Evolutionary conservation across 2,888 invertebrate species (phyloP).

Genomic region (Catocala nupta): DNA sequence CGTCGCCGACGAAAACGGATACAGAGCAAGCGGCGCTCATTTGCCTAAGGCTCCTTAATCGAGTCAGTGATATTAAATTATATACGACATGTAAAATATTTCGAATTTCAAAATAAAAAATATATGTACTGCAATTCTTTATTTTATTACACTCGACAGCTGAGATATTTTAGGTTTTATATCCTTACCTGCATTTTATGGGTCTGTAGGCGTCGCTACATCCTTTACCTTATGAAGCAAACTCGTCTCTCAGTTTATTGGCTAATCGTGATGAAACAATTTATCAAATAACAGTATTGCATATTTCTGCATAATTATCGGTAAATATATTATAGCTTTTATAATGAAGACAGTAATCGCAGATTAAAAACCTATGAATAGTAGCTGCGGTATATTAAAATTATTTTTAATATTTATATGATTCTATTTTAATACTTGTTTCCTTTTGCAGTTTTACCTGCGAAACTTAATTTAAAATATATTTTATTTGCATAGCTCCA

Average conservation of each 20-base stretch:
- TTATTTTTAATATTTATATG: background rate
- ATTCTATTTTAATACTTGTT: too few relatives aligned
- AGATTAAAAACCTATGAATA: background rate
- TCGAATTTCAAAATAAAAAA: constrained; percentile 36
- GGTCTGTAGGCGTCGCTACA: constrained; percentile 34
- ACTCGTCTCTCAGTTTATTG: constrained; percentile 26
- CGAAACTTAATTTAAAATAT: too few relatives aligned
- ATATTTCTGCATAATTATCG: constrained; percentile 5
- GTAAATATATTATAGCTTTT: background rate
- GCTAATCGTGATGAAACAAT: constrained; percentile 16
- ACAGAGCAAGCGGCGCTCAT: constrained; percentile 85
- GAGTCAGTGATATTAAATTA: constrained; percentile 27
- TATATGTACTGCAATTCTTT: constrained; percentile 23
- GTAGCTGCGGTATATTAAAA: background rate
- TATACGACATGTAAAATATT: constrained; percentile 33
- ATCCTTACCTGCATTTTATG: constrained; percentile 49
- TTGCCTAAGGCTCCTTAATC: constrained; percentile 64
- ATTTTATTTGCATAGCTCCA: too few relatives aligned
- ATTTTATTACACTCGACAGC: constrained; percentile 34
- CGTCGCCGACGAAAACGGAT: constrained; percentile 89
- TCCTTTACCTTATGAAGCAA: constrained; percentile 25
- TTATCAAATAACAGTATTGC: constrained; percentile 19
- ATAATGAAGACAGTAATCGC: constrained; percentile 1
- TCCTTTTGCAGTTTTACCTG: too few relatives aligned
- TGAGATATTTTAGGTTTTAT: constrained; percentile 45